Evolutionary conservation across 1,140 invertebrate genomes (phyloP).

Genomic region (Drosophila fuyamai): DNA sequence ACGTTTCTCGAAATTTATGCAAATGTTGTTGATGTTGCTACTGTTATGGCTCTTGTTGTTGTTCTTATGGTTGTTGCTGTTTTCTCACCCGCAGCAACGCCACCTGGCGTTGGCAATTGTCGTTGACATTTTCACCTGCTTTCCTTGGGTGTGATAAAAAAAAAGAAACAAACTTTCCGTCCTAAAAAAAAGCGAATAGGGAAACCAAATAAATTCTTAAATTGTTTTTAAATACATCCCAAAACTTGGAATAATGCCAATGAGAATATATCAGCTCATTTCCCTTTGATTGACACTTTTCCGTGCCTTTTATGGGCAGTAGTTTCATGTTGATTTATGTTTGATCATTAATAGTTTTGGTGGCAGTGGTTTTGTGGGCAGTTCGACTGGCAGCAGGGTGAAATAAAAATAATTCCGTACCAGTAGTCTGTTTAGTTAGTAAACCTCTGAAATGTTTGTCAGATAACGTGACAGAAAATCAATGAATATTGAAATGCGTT

Average conservation of each 20-base stretch:
- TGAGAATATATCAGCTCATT: constrained; percentile 1
- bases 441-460: constrained; percentile 55
- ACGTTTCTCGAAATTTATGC: constrained; percentile 74
- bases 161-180: constrained; percentile 19
- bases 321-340: constrained; percentile 65
- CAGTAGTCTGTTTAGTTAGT: constrained; percentile 29
- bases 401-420: background rate
- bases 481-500: constrained; percentile 69
- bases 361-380: constrained; percentile 3
- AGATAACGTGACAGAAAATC: constrained; percentile 74
- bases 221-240: constrained; percentile 72
- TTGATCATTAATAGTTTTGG: constrained; percentile 60
- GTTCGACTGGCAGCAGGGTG: background rate
- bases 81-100: constrained; percentile 15
- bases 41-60: constrained; percentile 48
- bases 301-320: constrained; percentile 27
- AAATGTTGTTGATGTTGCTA: constrained; percentile 72
- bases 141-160: constrained; percentile 24
- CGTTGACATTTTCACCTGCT: constrained; percentile 76
- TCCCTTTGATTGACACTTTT: constrained; percentile 52
- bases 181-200: constrained; percentile 13
- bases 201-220: constrained; percentile 45
- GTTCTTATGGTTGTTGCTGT: constrained; percentile 31
- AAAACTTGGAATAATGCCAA: constrained; percentile 9
- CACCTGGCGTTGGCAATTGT: constrained; percentile 81